Conservation (phyloP, 2,888 invertebrate species). For the Micoletzkya japonica region DNA sequence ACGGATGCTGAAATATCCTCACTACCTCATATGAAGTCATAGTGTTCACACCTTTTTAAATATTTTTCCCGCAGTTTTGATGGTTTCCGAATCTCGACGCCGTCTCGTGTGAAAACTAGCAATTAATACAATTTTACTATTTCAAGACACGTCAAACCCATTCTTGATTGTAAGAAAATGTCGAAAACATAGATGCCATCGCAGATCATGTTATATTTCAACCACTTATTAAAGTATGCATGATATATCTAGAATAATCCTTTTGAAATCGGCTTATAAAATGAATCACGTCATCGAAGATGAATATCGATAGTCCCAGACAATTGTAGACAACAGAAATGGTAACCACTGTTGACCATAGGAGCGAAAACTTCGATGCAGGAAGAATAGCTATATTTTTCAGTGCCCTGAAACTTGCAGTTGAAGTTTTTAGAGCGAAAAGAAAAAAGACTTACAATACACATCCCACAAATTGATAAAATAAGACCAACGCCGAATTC, state of each 20-base stretch:
- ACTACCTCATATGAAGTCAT: background rate
- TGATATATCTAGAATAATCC: background rate
- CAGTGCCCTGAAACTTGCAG: too few species aligned
- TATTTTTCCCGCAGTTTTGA: background rate
- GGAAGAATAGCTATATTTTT: too few species aligned
- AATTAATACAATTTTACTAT: too few species aligned
- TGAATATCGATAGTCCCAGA: slow-evolving; percentile 57
- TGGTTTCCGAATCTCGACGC: too few species aligned
- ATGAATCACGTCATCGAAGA: slow-evolving; percentile 53
- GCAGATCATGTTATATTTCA: slow-evolving; percentile 42
- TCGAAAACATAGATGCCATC: slow-evolving; percentile 49
- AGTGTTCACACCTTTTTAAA: background rate
- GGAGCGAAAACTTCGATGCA: too few species aligned
- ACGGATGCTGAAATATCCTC: background rate
- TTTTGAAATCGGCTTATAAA: too few species aligned
- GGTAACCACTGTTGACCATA: too few species aligned
- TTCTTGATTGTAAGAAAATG: slow-evolving; percentile 46
- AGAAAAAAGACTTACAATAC: too few species aligned
- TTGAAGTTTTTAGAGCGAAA: too few species aligned
- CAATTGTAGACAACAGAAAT: slow-evolving; percentile 55
- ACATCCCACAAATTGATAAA: too few species aligned
- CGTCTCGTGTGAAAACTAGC: too few species aligned
- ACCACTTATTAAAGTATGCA: slow-evolving; percentile 41
- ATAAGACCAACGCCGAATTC: too few species aligned
- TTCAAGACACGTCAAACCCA: slow-evolving; percentile 42